phyloP scores from a whole-genome alignment of 2,888 invertebrate species.

The Scaeva pyrastri region DNA sequence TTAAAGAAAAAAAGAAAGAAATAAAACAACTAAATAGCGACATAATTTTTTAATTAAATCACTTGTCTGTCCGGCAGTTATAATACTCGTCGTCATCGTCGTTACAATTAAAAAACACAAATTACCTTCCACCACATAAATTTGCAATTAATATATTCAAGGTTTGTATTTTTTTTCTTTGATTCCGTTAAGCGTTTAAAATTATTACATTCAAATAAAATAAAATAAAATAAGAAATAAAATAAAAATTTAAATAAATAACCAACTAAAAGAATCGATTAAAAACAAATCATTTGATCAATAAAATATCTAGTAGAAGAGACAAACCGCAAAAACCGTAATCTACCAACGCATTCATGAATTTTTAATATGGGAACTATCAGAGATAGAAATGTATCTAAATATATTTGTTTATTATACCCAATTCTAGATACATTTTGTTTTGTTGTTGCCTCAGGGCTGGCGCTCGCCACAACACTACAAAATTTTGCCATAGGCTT shows the following conservation, averaged over 20 bases:
- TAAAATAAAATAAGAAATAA: conserved; percentile 19
- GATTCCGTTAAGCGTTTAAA: conserved; percentile 14
- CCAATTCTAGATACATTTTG: conserved; percentile 8
- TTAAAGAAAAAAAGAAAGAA: not conserved
- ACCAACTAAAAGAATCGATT: conserved; percentile 49
- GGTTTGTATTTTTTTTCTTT: conserved; percentile 22
- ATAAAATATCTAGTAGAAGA: conserved; percentile 23
- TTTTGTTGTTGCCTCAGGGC: conserved; percentile 43
- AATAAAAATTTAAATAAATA: conserved; percentile 30
- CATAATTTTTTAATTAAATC: conserved; percentile 64
- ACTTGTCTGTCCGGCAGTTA: conserved; percentile 52
- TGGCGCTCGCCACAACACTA: conserved; percentile 63
- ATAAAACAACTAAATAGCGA: conserved; percentile 39
- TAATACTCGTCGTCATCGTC: conserved; percentile 30
- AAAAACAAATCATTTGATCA: conserved; percentile 61
- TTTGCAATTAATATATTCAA: conserved; percentile 63
- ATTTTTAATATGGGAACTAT: conserved; percentile 64
- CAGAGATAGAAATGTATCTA: not conserved
- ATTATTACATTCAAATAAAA: conserved; percentile 19
- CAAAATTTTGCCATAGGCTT: conserved; percentile 36
- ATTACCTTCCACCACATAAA: conserved; percentile 47
- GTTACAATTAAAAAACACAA: conserved; percentile 60
- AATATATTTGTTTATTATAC: not conserved
- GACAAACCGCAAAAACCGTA: conserved; percentile 20
- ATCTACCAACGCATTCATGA: conserved; percentile 46